A percentile compares a stretch with the other conserved stretches of the same genome.
These are phyloP conservation scores for Atherinosoma microstoma DNA, from an alignment of 2,797 vertebrate species.

Conservation along the genomic window DNA sequence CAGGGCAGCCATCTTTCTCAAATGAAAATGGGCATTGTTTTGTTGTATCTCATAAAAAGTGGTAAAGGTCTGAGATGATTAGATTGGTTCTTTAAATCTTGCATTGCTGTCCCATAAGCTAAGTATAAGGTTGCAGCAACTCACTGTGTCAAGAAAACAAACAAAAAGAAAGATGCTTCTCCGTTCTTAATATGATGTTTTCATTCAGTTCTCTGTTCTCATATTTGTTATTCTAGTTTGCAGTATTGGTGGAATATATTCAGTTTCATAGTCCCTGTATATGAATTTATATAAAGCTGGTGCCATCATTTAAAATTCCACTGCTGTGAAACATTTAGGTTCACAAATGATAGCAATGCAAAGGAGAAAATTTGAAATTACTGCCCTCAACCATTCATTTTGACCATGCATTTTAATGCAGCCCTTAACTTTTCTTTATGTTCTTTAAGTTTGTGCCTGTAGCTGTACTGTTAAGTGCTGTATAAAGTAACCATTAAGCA, in stretches of 20 bases:
- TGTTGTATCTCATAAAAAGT: conserved; percentile 16
- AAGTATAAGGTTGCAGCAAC: conserved; percentile 56
- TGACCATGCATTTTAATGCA: conserved; percentile 64
- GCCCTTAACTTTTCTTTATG: conserved; percentile 19
- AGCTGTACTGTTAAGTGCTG: conserved; percentile 84
- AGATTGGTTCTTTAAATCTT: conserved; percentile 35
- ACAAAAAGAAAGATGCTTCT: conserved; percentile 48
- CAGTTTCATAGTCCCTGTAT: conserved; percentile 29
- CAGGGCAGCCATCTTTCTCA: conserved; percentile 27
- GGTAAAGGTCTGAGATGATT: conserved; percentile 16
- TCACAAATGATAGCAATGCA: conserved; percentile 36
- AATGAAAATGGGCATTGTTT: conserved; percentile 31
- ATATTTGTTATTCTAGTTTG: conserved; percentile 45
- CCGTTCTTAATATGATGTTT: conserved; percentile 65
- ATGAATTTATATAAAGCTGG: conserved; percentile 13
- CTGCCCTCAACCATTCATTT: conserved; percentile 58
- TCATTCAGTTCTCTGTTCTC: conserved; percentile 49
- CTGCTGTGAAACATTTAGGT: conserved; percentile 23
- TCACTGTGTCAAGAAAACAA: conserved; percentile 72
- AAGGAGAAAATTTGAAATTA: conserved; percentile 21
- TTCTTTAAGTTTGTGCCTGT: conserved; percentile 81
- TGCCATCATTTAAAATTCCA: neutral
- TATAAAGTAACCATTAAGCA: conserved; percentile 76
- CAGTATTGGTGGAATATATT: conserved; percentile 55
- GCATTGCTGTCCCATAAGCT: conserved; percentile 63